Evolutionary conservation across 92 coral and sea anemone genomes (phyloP), one percentile per base, ranked within the genome.

Genomic region (Meandrina meandrites): DNA sequence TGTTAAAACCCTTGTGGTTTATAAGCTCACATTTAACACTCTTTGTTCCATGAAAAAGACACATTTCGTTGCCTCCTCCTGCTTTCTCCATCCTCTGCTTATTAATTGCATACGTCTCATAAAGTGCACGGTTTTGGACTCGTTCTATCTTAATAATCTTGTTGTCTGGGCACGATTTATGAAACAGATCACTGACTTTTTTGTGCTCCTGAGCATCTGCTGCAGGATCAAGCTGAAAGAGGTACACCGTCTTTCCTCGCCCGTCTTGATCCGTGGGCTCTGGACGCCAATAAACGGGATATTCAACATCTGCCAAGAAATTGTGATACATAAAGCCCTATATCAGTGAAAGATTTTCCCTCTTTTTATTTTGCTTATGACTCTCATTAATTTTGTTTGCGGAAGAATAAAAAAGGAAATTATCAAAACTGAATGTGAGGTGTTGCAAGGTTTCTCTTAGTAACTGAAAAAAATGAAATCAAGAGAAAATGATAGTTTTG

Each of bases 51-150:
- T 92, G 98, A 67, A 90, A 94, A 50, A 94, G 91, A 15, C 28
- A 21, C 89, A 40, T 90, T 82, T 94, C 98, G 32, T 94, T 94
- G 79, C 94, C 91, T 14, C 95, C 95, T 22, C 69, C 89, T 27
- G 34, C 51, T 67, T 94, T 86, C 56, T 94, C 98, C 95, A 94
- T 90, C 13, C 84, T 88, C 36, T 88, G 88, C 81, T 92, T 94
- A n/a, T 75, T 81, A 11, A 94, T 69, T 12, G 85, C 79, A 75
- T 90, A 94, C 17, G 87, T 70, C 50, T 75, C 68, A 82, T 79
- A 92, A n/a, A 90, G 89, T 16, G 85, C 81, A 3, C 95, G 98
- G 72, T 92, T 94, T 70, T 94, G 98, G 13, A 94, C 89, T 54
- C 98, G 89, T 14, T 92, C 88, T 35, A 94, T 91, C 90, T 81